Conservation (phyloP, 2,888 invertebrate species). For the Morinoia aosen region DNA sequence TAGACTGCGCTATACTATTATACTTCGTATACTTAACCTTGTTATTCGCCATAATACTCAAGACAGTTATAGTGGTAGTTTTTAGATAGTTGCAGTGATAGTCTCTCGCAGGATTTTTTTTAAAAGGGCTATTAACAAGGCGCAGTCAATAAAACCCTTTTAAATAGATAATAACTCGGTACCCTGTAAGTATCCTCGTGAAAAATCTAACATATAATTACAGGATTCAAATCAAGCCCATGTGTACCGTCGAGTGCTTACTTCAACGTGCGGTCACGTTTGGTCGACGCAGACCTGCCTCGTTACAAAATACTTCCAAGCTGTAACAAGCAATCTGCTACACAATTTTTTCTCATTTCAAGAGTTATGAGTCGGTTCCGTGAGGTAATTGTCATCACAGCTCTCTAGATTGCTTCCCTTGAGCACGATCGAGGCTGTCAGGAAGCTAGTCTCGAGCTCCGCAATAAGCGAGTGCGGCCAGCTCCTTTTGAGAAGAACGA, state of each 20-base stretch:
- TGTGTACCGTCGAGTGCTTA: background rate
- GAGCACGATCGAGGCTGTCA: background rate
- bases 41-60: no score
- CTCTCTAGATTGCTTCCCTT: background rate
- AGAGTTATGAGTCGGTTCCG: background rate
- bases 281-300: background rate
- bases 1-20: no score
- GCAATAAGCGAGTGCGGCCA: background rate
- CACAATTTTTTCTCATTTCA: background rate
- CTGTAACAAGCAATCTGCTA: background rate
- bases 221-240: background rate
- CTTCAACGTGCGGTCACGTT: background rate
- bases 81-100: no score
- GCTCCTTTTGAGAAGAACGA: background rate
- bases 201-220: no score
- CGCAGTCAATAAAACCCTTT: no score
- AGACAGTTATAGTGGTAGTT: no score
- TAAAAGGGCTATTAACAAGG: no score
- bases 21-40: no score
- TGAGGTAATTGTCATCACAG: slow-evolving; percentile 3
- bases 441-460: background rate
- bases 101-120: no score
- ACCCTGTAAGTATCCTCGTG: no score
- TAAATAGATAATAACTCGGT: no score
- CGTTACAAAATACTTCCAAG: background rate